Conservation (phyloP, 2,888 invertebrate species). For the Pachydiplax longipennis region DNA sequence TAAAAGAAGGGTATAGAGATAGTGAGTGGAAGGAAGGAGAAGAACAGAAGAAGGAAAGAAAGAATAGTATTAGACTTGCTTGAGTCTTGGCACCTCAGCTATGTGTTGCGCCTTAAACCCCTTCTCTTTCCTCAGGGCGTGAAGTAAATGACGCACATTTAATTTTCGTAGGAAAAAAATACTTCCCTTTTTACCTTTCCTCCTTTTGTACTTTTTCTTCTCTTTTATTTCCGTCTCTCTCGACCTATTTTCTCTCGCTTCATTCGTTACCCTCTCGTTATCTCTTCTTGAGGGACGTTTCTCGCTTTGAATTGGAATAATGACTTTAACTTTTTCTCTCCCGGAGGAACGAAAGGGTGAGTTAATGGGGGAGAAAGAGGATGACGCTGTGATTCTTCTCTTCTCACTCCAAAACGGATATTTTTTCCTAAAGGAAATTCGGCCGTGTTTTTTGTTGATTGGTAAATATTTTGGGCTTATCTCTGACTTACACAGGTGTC, state of each 20-base stretch:
- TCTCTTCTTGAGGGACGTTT: neutral
- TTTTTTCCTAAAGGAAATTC: too few species aligned
- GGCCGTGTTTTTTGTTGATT: too few species aligned
- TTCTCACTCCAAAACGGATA: too few species aligned
- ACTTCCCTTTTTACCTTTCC: neutral
- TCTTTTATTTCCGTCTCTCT: constrained; percentile 19
- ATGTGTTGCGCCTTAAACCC: neutral
- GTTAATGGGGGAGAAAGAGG: neutral
- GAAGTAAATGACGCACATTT: constrained; percentile 8
- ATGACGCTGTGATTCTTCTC: neutral
- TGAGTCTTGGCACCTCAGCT: neutral
- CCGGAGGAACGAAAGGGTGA: neutral
- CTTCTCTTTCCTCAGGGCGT: neutral
- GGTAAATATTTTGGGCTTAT: too few species aligned
- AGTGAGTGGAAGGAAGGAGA: too few species aligned
- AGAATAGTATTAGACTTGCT: neutral
- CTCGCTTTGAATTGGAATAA: constrained; percentile 21
- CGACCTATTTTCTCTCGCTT: neutral
- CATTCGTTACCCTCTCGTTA: neutral
- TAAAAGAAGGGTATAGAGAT: too few species aligned
- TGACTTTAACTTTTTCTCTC: neutral
- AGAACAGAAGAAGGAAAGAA: neutral
- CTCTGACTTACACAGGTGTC: too few species aligned
- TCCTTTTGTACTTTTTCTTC: constrained; percentile 3
- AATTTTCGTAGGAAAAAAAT: neutral